A percentile compares a stretch with the other conserved stretches of the same genome.
Evolutionary conservation across 2,797 vertebrate genomes (phyloP).

Genomic region (Mormyrops attenuatus): DNA sequence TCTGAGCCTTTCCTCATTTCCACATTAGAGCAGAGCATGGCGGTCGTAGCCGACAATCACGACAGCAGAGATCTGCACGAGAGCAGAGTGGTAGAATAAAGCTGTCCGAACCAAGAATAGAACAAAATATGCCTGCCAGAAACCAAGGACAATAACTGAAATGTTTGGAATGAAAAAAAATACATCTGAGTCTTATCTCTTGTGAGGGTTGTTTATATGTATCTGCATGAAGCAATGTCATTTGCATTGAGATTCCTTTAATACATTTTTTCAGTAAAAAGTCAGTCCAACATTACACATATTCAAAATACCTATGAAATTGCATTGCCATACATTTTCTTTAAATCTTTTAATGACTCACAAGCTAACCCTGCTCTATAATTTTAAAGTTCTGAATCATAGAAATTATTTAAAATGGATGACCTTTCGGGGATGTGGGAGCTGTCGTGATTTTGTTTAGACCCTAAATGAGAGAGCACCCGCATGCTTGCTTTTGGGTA

Average conservation of each 20-base stretch:
- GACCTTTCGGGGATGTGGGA: not conserved
- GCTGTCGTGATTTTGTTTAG: not conserved
- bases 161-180: not conserved
- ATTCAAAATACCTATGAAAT: not conserved
- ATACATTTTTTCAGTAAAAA: not conserved
- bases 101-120: not conserved
- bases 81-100: not conserved
- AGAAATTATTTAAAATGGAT: not conserved
- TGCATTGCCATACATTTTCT: not conserved
- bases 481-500: not conserved
- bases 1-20: not conserved
- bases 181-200: not conserved
- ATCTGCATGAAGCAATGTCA: not conserved
- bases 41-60: not conserved
- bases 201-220: not conserved
- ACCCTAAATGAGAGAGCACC: not conserved
- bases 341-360: not conserved
- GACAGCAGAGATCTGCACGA: not conserved
- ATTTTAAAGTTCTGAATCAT: not conserved
- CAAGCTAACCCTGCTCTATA: not conserved
- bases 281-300: not conserved
- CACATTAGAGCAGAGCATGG: not conserved
- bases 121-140: not conserved
- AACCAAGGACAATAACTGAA: not conserved
- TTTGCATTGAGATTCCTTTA: not conserved